phyloP scores from a whole-genome alignment of 2,113 vertebrate genomes.

The Tringa solitaria region DNA sequence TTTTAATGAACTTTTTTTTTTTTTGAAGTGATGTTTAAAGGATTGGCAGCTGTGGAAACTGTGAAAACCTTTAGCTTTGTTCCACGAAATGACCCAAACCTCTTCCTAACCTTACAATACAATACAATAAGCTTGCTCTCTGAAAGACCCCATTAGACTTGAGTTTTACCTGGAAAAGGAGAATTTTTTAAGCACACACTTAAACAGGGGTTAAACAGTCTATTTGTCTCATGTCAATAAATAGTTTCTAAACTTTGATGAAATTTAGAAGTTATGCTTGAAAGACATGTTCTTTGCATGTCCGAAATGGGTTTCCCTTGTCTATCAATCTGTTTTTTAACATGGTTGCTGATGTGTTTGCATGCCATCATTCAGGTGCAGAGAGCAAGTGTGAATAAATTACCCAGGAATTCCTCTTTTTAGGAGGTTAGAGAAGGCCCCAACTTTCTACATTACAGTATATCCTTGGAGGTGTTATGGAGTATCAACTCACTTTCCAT shows the following conservation, averaged over 20 bases:
- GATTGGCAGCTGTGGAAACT: slow-evolving; percentile 19
- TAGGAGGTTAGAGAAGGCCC: background rate
- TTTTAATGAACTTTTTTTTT: background rate
- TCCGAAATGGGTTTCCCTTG: background rate
- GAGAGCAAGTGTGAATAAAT: background rate
- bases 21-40: background rate
- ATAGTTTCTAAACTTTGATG: background rate
- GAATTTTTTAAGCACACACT: background rate
- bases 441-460: background rate
- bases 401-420: background rate
- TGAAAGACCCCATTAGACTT: background rate
- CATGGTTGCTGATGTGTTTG: background rate
- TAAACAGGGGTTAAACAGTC: background rate
- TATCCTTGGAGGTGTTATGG: background rate
- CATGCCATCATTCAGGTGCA: background rate
- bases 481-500: background rate
- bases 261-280: background rate
- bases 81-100: background rate
- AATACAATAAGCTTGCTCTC: background rate
- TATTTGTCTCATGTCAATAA: background rate
- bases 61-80: slow-evolving; percentile 10
- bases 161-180: background rate
- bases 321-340: background rate
- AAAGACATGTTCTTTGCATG: background rate
- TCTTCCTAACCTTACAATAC: background rate